Evolutionary conservation across 1,140 invertebrate genomes (phyloP).

Genomic region (Leptopilina clavipes): DNA sequence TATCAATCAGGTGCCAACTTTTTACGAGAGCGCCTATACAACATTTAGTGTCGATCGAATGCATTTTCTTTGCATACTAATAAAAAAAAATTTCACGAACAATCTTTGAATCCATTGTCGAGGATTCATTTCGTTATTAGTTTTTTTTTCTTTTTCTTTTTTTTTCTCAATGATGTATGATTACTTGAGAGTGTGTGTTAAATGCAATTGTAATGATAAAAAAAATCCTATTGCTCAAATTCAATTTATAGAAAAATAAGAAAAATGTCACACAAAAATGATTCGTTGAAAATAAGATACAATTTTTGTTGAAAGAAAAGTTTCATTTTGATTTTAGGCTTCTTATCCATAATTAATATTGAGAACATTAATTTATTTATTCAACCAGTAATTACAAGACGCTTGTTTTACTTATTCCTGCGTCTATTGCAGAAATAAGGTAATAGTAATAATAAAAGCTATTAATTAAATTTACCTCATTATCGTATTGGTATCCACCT

Average conservation of each 20-base stretch:
- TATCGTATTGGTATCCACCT: constrained; percentile 81
- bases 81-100: neutral
- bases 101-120: neutral
- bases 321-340: constrained; percentile 47
- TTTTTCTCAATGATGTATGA: constrained; percentile 4
- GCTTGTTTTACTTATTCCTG: constrained; percentile 39
- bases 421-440: constrained; percentile 25
- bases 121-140: neutral
- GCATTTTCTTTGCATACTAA: neutral
- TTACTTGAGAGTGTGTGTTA: constrained; percentile 28
- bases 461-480: constrained; percentile 46
- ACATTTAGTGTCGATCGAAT: constrained; percentile 27
- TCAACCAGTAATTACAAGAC: constrained; percentile 45
- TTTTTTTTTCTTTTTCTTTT: no score
- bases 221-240: constrained; percentile 9
- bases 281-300: constrained; percentile 16
- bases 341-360: constrained; percentile 50
- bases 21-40: neutral
- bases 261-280: constrained; percentile 30
- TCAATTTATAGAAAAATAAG: constrained; percentile 18
- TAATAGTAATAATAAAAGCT: constrained; percentile 38
- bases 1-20: neutral
- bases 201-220: constrained; percentile 14
- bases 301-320: constrained; percentile 42
- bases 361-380: constrained; percentile 52